A percentile compares a stretch with the other conserved stretches of the same genome.
Evolutionary conservation across 2,888 invertebrate genomes (phyloP).

Genomic region (Caenorhabditis virilis): DNA sequence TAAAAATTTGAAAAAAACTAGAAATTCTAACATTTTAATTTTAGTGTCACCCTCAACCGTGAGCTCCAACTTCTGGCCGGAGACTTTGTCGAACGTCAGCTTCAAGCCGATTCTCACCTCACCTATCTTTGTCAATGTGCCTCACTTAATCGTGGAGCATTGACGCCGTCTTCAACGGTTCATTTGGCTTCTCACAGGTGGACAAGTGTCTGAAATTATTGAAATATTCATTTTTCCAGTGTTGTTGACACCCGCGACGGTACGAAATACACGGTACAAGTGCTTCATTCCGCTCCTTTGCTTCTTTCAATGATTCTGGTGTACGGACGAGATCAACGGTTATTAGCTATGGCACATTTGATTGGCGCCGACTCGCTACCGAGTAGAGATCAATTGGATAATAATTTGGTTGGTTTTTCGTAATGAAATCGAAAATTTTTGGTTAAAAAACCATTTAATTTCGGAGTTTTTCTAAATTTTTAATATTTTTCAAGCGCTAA

Average conservation of each 20-base stretch:
- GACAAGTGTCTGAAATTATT: background rate
- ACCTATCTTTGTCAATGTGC: conserved; percentile 64
- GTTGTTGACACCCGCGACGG: conserved; percentile 69
- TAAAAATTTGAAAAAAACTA: conserved; percentile 16
- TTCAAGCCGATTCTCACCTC: conserved; percentile 59
- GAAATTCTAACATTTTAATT: conserved; percentile 18
- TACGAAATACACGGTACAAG: conserved; percentile 71
- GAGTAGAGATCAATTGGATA: conserved; percentile 66
- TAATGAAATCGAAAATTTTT: background rate
- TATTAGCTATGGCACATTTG: conserved; percentile 71
- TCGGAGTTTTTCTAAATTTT: conserved; percentile 3
- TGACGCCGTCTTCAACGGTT: conserved; percentile 55
- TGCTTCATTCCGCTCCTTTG: conserved; percentile 71
- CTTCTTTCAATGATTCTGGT: conserved; percentile 72
- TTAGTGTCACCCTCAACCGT: conserved; percentile 64
- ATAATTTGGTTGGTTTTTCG: conserved; percentile 55
- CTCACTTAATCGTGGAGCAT: conserved; percentile 59
- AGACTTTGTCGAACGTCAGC: conserved; percentile 56
- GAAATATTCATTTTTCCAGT: conserved; percentile 51
- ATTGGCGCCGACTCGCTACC: conserved; percentile 72
- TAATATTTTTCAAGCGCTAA: conserved; percentile 1
- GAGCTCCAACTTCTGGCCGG: conserved; percentile 67
- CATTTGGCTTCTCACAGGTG: conserved; percentile 65
- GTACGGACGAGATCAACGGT: conserved; percentile 63
- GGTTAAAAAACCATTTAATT: background rate